Evolutionary conservation across 1,140 invertebrate species (phyloP), one percentile per base, ranked within the genome.

Genomic region (Camponotus pennsylvanicus): DNA sequence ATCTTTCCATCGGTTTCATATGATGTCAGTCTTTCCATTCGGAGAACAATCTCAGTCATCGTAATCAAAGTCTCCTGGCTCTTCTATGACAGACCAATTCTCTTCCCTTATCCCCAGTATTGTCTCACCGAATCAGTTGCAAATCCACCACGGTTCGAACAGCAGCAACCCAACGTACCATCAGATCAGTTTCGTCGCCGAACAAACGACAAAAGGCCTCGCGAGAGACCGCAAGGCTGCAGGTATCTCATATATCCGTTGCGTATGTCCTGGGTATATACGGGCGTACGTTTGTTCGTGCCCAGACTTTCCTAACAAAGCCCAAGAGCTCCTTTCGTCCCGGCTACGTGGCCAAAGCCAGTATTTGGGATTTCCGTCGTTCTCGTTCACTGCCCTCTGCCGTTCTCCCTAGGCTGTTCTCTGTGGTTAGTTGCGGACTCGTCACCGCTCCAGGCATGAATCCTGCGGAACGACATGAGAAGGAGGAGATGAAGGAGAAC

Each of bases 281-380:
- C 52, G 67, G 27, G 21, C 21, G 55, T 59, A 73, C 55, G 69
- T 83, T 83, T 83, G 69, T 42, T 61, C 64, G 21, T 49, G 67
- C 64, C 40, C 15, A 21, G 79, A 82, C 79, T 76, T 84, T 80
- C 64, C 78, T 76, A 87, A 87, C 85, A 87, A 83, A 87, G 87
- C 70, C 52, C 52, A 66, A 49, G n/a, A 66, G 69, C 79, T 70
- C 64, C 61, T 69, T 59, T 55, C 70, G 69, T 61, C 32, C 34
- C 85, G 76, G 61, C 49, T 87, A 87, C 69, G 86, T 67, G 86
- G 71, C 75, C 73, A 86, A 89, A 80, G 55, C 32, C 61, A 34
- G 75, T 69, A 88, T 88, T 76, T 71, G 52, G 82, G 66, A 87
- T 80, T 89, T 85, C 87, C 9, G 45, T 59, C 8, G 21, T 57